Base-by-base conservation (phyloP, 2,888 invertebrate species). In the Amiota minor region DNA sequence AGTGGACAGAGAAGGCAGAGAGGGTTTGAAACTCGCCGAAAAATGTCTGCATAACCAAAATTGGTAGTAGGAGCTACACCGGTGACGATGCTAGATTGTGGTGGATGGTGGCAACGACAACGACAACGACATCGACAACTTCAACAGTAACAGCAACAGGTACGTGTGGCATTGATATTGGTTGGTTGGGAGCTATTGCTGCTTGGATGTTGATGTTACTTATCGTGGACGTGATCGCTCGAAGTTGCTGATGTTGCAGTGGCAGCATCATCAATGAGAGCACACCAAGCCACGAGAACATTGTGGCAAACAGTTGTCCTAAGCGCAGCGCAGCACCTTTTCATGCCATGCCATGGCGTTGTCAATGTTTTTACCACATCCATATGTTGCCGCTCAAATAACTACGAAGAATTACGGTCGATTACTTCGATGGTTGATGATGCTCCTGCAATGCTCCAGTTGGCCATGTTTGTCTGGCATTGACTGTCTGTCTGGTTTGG, bases 41-140 rank as follows among this genome's bases (percentile, higher is more conserved):
- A 69, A 70, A 74, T 76, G 72, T 76, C 80, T 74, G 74, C 76
- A 77, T 75, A 80, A 77, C 80, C 80, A 79, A 80, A 80, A 79
- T 80, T 80, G 80, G 80, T 77, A 76, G 73, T 56, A 65, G 11
- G 49, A 65, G 20, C 18, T 35, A 64, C 53, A 16, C 8, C 53
- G 53, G 16, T 53, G 53, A 10, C 16, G 53, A 10, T 53, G 53
- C 14, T 53, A 35, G 53, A 53, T 18, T 16, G 18, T 64, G 62
- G 55, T 56, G 11, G 50, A 11, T 55, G 55, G 73, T n/a, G 64
- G 65, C 20, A 69, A 50, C 35, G 35, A 35, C 35, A 35, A 35
- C 35, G 35, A 35, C 35, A 69, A 50, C 35, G 35, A 35, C 35
- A 35, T 6, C 35, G 35, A 35, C 35, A 47, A 23, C 35, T n/a